A percentile compares a stretch with the other conserved stretches of the same genome.
Conservation (phyloP, 2,888 invertebrate genomes). For the Orgyia antiqua region DNA sequence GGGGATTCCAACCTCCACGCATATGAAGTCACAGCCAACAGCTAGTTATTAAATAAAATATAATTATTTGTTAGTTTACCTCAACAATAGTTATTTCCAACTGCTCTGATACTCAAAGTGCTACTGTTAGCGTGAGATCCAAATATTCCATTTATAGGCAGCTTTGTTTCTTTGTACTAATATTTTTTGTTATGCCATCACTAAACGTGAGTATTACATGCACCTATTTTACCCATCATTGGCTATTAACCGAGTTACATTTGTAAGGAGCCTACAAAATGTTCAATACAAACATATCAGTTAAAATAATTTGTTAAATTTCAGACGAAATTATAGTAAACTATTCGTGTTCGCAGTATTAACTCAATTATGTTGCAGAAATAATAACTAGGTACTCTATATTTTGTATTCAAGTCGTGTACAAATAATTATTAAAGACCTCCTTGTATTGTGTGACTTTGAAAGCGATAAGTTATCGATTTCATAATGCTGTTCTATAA, state of each 20-base stretch:
- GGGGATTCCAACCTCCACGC: too few relatives aligned
- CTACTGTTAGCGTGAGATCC: conserved; percentile 60
- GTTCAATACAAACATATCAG: conserved; percentile 45
- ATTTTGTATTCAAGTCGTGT: too few relatives aligned
- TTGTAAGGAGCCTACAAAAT: conserved; percentile 36
- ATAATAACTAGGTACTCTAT: too few relatives aligned
- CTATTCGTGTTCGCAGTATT: conserved; percentile 38
- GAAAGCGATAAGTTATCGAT: too few relatives aligned
- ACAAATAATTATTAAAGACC: too few relatives aligned
- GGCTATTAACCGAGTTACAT: conserved; percentile 48
- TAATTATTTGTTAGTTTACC: conserved; percentile 16
- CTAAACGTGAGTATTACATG: conserved; percentile 62
- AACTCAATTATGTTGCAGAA: conserved; percentile 46
- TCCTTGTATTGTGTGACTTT: too few relatives aligned
- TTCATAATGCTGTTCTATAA: too few relatives aligned
- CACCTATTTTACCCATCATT: conserved; percentile 45
- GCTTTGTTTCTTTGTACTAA: conserved; percentile 55
- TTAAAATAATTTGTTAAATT: conserved; percentile 53
- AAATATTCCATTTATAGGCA: conserved; percentile 68
- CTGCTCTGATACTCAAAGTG: conserved; percentile 45
- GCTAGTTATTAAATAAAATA: not conserved
- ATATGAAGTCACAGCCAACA: too few relatives aligned
- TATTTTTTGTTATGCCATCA: conserved; percentile 68
- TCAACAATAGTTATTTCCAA: conserved; percentile 36
- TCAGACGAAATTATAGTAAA: conserved; percentile 53